These are phyloP conservation scores for Heliothis peltigera DNA, from an alignment of 2,888 invertebrate species.

Conservation along the genomic window DNA sequence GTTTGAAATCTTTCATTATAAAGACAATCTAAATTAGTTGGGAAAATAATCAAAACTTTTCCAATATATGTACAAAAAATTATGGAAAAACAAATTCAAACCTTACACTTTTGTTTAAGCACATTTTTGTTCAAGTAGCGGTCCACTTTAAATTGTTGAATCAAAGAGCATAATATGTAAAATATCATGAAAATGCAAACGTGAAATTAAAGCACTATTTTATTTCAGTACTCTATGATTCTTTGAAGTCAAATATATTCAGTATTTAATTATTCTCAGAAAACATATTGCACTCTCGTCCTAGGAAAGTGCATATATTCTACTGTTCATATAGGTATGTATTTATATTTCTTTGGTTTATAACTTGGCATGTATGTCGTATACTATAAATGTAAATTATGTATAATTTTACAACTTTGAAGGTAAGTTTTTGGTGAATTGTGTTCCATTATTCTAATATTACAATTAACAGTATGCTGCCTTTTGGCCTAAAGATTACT, in stretches of 20 bases:
- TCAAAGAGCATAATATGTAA: conserved; percentile 26
- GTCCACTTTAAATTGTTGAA: conserved; percentile 19
- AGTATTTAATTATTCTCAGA: neutral
- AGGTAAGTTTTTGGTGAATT: too few species aligned
- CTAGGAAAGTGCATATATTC: neutral
- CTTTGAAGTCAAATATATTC: conserved; percentile 3
- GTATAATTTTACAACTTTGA: too few species aligned
- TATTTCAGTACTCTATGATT: conserved; percentile 9
- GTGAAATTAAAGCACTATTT: neutral
- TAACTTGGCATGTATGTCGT: too few species aligned
- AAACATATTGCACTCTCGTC: neutral
- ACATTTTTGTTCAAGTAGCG: conserved; percentile 17
- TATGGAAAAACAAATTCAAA: conserved; percentile 1
- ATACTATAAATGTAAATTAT: too few species aligned
- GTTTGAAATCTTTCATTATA: too few species aligned
- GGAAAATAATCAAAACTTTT: conserved; percentile 2
- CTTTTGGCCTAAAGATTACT: too few species aligned
- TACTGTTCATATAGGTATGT: neutral
- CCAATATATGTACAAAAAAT: conserved; percentile 8
- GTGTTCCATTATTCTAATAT: too few species aligned
- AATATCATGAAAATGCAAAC: conserved; percentile 18
- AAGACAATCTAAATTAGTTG: too few species aligned
- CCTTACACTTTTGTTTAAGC: too few species aligned
- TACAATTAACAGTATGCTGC: too few species aligned
- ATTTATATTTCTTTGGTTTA: too few species aligned